A percentile compares a stretch with the other conserved stretches of the same genome.
Conservation (phyloP, 2,797 vertebrate genomes). For the Miichthys miiuy region DNA sequence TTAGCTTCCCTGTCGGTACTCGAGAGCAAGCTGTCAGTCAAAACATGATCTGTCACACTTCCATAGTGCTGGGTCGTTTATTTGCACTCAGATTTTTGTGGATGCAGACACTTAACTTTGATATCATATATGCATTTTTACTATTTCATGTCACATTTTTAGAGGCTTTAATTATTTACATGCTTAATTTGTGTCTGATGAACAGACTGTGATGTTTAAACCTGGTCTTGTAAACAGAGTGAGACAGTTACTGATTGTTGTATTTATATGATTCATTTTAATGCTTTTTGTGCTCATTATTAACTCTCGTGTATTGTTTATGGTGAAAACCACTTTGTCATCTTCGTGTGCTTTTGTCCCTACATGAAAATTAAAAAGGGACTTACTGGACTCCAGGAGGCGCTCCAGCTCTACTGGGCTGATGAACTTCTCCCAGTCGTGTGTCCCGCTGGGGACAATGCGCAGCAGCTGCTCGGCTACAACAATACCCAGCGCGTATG, state of each 20-base stretch:
- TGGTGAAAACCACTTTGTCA: not conserved
- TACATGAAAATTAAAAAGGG: not conserved
- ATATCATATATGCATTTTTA: too few species aligned
- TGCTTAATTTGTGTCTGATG: not conserved
- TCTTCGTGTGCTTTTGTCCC: not conserved
- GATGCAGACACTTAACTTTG: too few species aligned
- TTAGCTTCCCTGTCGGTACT: too few species aligned
- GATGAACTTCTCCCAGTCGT: slow-evolving; percentile 97
- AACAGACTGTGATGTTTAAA: too few species aligned
- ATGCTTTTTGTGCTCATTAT: not conserved
- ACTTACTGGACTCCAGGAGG: slow-evolving; percentile 93
- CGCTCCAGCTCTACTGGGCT: slow-evolving; percentile 91
- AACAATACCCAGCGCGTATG: slow-evolving; percentile 92
- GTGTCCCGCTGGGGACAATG: slow-evolving; percentile 93
- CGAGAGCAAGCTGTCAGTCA: too few species aligned
- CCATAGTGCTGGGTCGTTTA: too few species aligned
- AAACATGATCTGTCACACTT: too few species aligned
- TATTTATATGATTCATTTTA: not conserved
- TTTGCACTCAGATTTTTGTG: too few species aligned
- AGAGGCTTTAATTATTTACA: too few species aligned
- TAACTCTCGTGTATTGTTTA: not conserved
- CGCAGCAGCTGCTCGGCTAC: slow-evolving; percentile 90
- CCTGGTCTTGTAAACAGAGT: not conserved
- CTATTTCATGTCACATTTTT: too few species aligned
- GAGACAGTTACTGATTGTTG: not conserved